phyloP scores from a whole-genome alignment of 2,797 vertebrate genomes.

The Presbytis comata region DNA sequence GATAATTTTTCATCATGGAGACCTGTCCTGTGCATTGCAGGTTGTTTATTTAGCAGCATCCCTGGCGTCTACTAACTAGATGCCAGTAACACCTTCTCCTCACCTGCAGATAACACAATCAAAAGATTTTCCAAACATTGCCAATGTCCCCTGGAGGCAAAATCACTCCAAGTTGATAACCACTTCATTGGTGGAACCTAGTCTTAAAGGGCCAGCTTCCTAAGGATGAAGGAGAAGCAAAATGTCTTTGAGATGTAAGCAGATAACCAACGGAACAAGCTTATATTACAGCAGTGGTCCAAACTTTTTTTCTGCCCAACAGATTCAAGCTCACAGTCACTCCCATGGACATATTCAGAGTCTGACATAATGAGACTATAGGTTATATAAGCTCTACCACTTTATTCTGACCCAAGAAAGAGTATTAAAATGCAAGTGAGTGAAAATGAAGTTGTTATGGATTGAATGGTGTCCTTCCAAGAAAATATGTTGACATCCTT shows the following conservation, averaged over 20 bases:
- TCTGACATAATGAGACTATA: neutral
- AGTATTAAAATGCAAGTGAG: neutral
- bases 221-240: neutral
- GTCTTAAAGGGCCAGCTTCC: neutral
- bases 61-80: neutral
- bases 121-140: neutral
- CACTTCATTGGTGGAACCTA: neutral
- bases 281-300: neutral
- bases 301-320: neutral
- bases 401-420: neutral
- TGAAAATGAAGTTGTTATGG: neutral
- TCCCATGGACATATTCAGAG: neutral
- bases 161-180: neutral
- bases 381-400: neutral
- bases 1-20: neutral
- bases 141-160: neutral
- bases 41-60: neutral
- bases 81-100: neutral
- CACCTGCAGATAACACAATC: neutral
- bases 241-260: neutral
- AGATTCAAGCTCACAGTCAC: neutral
- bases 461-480: neutral
- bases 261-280: neutral
- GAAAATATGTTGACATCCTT: neutral
- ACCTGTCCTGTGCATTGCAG: neutral